Percentiles rank a stretch among this genome's conserved stretches.
Conservation (phyloP, 23 tunicate genomes). For the Styela clava region DNA sequence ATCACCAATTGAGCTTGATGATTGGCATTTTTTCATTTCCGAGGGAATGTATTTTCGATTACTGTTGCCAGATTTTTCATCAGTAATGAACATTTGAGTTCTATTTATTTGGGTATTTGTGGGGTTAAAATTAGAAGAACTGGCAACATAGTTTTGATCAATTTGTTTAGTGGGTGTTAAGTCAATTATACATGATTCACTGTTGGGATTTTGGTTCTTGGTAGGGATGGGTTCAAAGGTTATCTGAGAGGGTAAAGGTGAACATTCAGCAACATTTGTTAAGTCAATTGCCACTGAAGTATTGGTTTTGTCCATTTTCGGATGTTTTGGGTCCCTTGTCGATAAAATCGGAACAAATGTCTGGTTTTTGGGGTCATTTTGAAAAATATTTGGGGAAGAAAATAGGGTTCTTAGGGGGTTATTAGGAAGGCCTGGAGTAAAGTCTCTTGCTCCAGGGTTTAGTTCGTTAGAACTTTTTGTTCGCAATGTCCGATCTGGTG, state of each 20-base stretch:
- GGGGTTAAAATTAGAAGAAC: background rate
- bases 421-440: background rate
- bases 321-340: background rate
- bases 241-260: background rate
- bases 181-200: background rate
- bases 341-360: background rate
- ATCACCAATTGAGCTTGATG: background rate
- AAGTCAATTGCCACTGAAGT: background rate
- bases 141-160: background rate
- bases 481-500: background rate
- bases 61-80: background rate
- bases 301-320: no score
- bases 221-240: no score
- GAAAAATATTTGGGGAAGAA: background rate
- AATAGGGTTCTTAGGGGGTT: no score
- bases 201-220: background rate
- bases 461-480: background rate
- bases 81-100: background rate
- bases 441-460: background rate
- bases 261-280: background rate
- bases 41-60: background rate
- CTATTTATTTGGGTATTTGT: background rate
- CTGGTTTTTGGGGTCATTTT: background rate
- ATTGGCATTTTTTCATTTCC: background rate
- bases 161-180: background rate